Percentiles rank a stretch among this genome's conserved stretches.
These are phyloP conservation scores for Lates japonicus DNA, from an alignment of 2,797 vertebrate genomes.

Conservation along the genomic window DNA sequence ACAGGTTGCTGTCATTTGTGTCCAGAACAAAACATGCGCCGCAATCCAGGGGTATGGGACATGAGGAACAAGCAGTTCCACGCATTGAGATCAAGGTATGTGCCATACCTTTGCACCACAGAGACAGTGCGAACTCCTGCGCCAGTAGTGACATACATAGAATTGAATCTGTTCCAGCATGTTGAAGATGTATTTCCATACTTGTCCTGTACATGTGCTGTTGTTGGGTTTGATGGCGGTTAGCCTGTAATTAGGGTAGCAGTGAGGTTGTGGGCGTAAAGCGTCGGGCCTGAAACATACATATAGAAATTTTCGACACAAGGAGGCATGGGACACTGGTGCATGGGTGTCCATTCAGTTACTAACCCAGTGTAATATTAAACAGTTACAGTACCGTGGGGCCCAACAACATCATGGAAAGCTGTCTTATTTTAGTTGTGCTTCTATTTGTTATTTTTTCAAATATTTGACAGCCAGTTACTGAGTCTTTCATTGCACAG, in stretches of 20 bases:
- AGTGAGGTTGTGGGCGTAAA: background rate
- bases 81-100: conserved; percentile 99
- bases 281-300: background rate
- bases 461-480: conserved; percentile 10
- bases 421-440: conserved; percentile 10
- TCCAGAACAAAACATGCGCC: conserved; percentile 99
- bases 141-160: conserved; percentile 89
- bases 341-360: too few relatives aligned
- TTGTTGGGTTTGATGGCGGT: background rate
- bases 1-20: conserved; percentile 44
- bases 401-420: too few relatives aligned
- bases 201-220: background rate
- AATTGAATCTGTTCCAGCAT: background rate
- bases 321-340: too few relatives aligned
- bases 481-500: background rate
- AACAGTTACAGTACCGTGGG: too few relatives aligned
- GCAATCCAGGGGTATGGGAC: conserved; percentile 99
- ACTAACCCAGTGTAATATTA: too few relatives aligned
- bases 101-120: conserved; percentile 99
- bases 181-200: conserved; percentile 5
- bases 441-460: conserved; percentile 20
- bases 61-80: conserved; percentile 99
- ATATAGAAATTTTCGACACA: too few relatives aligned
- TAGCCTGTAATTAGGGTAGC: background rate
- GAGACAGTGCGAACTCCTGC: conserved; percentile 97